Evolutionary conservation across 2,797 vertebrate species (phyloP).

Genomic region (Amblyraja radiata): DNA sequence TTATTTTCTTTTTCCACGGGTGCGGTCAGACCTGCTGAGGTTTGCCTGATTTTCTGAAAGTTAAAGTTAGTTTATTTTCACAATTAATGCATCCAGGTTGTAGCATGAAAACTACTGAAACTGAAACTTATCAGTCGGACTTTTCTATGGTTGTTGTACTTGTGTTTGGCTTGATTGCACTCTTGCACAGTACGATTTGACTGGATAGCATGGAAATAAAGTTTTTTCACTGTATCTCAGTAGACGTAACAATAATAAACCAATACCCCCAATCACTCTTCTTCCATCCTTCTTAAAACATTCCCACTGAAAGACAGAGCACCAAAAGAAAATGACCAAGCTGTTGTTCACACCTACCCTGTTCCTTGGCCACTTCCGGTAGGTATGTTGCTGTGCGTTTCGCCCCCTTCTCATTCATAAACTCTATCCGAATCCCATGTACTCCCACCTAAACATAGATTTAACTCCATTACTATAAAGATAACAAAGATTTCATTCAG

Average conservation of each 20-base stretch:
- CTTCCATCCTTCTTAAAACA: not conserved
- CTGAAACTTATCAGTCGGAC: too few relatives aligned
- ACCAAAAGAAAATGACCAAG: not conserved
- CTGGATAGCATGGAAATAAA: too few relatives aligned
- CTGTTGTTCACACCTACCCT: conserved; percentile 58
- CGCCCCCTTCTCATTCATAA: conserved; percentile 73
- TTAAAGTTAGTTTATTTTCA: not conserved
- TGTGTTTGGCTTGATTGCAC: too few relatives aligned
- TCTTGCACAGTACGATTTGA: too few relatives aligned
- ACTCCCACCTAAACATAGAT: conserved; percentile 63
- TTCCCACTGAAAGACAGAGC: not conserved
- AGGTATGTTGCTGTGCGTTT: conserved; percentile 75
- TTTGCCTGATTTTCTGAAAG: not conserved
- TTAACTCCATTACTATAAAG: conserved; percentile 8
- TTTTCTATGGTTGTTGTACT: too few relatives aligned
- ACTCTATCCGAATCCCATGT: conserved; percentile 75
- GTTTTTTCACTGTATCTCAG: too few relatives aligned
- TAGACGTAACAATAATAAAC: too few relatives aligned
- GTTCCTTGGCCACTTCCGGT: conserved; percentile 76
- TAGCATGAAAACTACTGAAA: not conserved
- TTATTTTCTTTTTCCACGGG: too few relatives aligned
- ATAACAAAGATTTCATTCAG: not conserved
- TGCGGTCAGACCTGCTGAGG: too few relatives aligned
- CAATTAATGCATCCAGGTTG: not conserved
- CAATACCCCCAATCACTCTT: not conserved